Base-by-base conservation (phyloP, 2,113 vertebrate genomes). In the Pomatorhinus ruficollis region DNA sequence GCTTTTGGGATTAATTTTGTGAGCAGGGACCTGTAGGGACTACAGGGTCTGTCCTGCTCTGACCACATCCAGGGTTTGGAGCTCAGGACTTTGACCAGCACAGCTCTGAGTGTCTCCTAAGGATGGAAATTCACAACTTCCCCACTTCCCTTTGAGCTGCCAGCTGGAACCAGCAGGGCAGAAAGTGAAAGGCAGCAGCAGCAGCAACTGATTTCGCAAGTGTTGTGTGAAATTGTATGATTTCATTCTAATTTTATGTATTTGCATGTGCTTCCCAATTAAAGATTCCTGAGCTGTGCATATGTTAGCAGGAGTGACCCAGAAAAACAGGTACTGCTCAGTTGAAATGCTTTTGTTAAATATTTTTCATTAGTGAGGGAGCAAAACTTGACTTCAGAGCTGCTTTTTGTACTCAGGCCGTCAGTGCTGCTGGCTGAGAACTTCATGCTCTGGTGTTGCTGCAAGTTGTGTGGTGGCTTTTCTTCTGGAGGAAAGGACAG, bases 271-370 rank as follows among this genome's bases (percentile, higher is more conserved):
- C 60, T 66, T 82, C 30, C 40, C 60, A 63, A 30, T 77, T 31
- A 61, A 74, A 63, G 42, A 15, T 47, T 12, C 70, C 50, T 42
- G 6, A 75, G 60, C 68, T 54, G 1, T n/a, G 15, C 57, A 4
- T 53, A 9, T 9, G 68, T 37, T 47, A 75, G 78, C 57, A 60
- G 72, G 66, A 72, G 53, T 9, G 66, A 90, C 83, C 54, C 88
- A 90, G 90, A 96, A 92, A 88, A 96, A 82, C 92, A 88, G 50
- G 60, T 61, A 14, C 39, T 28, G 27, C 80, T 68, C 21, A 11
- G 1, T 0, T 52, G 33, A 63, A 77, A 50, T 49, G 65, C 66
- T 76, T 37, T 27, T 72, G 16, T 13, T 65, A 61, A 54, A 16
- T 10, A 4, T 9, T 79, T 83, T 50, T 33, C 45, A 69, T 60